phyloP scores from a whole-genome alignment of 2,797 vertebrate species.

The Pantherophis vulpinus region DNA sequence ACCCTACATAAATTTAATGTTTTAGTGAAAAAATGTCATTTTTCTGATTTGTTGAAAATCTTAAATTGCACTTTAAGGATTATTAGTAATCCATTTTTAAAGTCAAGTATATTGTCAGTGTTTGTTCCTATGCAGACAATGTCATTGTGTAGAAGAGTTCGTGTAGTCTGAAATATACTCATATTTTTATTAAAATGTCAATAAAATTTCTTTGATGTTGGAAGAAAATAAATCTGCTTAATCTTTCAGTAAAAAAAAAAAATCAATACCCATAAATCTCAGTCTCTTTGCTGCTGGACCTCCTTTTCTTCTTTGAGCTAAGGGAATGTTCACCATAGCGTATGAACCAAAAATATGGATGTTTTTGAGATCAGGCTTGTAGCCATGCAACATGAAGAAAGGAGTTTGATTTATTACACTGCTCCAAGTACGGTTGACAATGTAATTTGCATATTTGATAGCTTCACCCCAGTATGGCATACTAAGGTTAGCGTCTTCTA shows the following conservation, averaged over 20 bases:
- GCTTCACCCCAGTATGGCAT: no score
- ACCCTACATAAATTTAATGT: slow-evolving; percentile 55
- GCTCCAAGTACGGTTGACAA: no score
- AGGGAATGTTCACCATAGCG: no score
- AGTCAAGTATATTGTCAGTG: slow-evolving; percentile 75
- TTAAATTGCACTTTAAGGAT: slow-evolving; percentile 84
- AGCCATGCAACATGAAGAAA: no score
- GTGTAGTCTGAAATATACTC: slow-evolving; percentile 78
- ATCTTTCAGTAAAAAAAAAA: neutral
- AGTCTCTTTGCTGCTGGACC: no score
- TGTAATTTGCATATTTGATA: no score
- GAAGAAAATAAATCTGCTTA: slow-evolving; percentile 1
- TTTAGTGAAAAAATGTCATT: slow-evolving; percentile 63
- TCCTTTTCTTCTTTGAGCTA: no score
- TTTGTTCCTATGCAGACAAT: slow-evolving; percentile 81
- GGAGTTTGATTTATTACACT: no score
- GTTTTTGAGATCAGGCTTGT: no score
- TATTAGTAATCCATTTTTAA: slow-evolving; percentile 77
- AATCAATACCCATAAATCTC: no score
- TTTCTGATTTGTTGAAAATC: slow-evolving; percentile 70
- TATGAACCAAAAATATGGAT: no score
- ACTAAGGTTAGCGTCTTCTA: no score
- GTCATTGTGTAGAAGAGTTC: slow-evolving; percentile 76
- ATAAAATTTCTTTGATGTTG: slow-evolving; percentile 59
- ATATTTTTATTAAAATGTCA: slow-evolving; percentile 81